phyloP scores from a whole-genome alignment of 2,888 invertebrate genomes.

The Deilephila porcellus region DNA sequence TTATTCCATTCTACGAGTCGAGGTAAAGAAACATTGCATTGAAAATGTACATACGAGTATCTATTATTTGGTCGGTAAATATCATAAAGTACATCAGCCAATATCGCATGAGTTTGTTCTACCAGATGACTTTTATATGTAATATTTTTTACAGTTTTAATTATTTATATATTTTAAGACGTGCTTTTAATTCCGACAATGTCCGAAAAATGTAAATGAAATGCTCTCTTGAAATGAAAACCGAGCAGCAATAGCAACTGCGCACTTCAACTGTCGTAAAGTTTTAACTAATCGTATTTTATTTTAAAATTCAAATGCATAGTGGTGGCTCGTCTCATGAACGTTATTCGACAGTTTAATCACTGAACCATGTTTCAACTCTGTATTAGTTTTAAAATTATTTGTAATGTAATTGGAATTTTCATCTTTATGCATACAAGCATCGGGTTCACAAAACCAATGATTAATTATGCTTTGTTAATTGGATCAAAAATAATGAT shows the following conservation, averaged over 20 bases:
- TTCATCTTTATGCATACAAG: neutral
- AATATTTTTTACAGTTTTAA: too few relatives aligned
- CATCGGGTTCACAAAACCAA: too few relatives aligned
- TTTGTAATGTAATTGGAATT: neutral
- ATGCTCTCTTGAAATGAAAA: constrained; percentile 29
- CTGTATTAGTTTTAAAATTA: constrained; percentile 5
- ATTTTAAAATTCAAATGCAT: constrained; percentile 37
- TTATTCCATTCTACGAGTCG: neutral
- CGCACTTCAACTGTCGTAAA: constrained; percentile 37
- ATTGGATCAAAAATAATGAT: too few relatives aligned
- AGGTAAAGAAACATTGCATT: neutral
- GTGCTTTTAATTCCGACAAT: neutral
- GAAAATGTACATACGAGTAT: too few relatives aligned
- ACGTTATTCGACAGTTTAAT: constrained; percentile 36
- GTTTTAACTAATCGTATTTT: constrained; percentile 33
- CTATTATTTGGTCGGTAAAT: too few relatives aligned
- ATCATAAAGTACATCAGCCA: too few relatives aligned
- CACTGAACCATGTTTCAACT: constrained; percentile 36
- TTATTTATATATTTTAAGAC: too few relatives aligned
- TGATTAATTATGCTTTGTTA: too few relatives aligned
- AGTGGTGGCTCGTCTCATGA: constrained; percentile 29
- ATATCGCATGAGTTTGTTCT: too few relatives aligned
- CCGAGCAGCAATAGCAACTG: constrained; percentile 37
- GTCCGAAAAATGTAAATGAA: neutral
- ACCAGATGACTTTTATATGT: too few relatives aligned